These are phyloP conservation scores for Oegoconia quadripuncta DNA, from an alignment of 2,888 invertebrate genomes.

Conservation along the genomic window DNA sequence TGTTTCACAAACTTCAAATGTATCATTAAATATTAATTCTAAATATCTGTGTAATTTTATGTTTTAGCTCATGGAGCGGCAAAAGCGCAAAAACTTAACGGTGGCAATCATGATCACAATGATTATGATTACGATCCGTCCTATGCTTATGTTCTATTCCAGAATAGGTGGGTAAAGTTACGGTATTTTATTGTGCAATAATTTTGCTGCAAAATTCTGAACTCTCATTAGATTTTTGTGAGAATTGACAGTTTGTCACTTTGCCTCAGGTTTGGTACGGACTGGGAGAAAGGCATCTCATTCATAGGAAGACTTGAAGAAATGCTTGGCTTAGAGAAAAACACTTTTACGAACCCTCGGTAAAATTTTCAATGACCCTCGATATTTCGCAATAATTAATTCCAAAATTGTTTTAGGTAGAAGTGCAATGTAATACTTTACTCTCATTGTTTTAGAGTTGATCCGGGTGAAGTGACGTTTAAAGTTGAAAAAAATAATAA, in stretches of 20 bases:
- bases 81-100: constrained; percentile 38
- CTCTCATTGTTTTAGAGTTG: constrained; percentile 79
- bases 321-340: constrained; percentile 82
- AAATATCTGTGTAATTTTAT: constrained; percentile 19
- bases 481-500: constrained; percentile 83
- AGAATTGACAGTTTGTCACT: too few relatives aligned
- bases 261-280: constrained; percentile 51
- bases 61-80: constrained; percentile 50
- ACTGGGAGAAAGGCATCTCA: constrained; percentile 86
- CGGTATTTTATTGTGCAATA: too few relatives aligned
- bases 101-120: constrained; percentile 67
- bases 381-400: constrained; percentile 8
- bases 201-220: too few relatives aligned
- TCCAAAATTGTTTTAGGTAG: neutral
- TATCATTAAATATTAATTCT: constrained; percentile 1
- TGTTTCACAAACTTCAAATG: neutral
- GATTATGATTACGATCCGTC: constrained; percentile 85
- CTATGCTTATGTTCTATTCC: constrained; percentile 88
- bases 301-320: constrained; percentile 85
- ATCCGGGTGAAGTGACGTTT: constrained; percentile 87
- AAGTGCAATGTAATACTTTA: neutral
- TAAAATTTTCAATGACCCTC: constrained; percentile 44
- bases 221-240: too few relatives aligned
- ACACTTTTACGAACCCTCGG: constrained; percentile 82
- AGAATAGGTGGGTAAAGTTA: constrained; percentile 83